phyloP scores from a whole-genome alignment of 1,140 invertebrate genomes.

The Pollicipes pollicipes region DNA sequence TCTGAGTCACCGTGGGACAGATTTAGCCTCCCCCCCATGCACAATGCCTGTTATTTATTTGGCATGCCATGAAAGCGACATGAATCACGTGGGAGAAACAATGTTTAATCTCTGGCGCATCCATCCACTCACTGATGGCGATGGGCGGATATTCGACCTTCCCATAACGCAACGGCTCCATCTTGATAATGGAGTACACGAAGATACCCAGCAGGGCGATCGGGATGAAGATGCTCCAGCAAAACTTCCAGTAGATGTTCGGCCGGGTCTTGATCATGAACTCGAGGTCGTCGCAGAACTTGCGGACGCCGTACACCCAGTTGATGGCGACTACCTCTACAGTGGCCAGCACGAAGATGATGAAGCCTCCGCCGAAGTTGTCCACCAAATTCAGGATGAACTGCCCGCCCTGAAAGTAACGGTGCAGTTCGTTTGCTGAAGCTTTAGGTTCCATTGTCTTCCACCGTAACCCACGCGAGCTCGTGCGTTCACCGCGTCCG shows the following conservation, averaged over 20 bases:
- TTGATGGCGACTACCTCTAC: constrained; percentile 27
- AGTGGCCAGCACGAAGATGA: constrained; percentile 53
- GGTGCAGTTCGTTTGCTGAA: no score
- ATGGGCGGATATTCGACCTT: constrained; percentile 23
- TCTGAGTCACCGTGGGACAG: no score
- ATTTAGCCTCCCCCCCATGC: no score
- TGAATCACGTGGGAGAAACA: no score
- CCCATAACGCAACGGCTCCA: constrained; percentile 15
- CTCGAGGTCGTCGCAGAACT: constrained; percentile 28
- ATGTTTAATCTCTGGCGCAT: constrained; percentile 3
- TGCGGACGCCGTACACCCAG: constrained; percentile 30
- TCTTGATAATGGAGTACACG: constrained; percentile 36
- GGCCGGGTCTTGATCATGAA: constrained; percentile 40
- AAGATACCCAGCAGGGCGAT: constrained; percentile 49
- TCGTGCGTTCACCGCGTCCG: no score
- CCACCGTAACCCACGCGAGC: no score
- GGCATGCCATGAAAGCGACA: no score
- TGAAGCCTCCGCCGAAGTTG: constrained; percentile 57
- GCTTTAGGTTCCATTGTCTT: no score
- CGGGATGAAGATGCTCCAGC: constrained; percentile 57
- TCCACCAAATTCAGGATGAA: constrained; percentile 69
- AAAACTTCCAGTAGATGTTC: constrained; percentile 54
- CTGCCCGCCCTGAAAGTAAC: constrained; percentile 37
- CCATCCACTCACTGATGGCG: constrained; percentile 22
- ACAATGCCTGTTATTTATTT: no score